Conservation (phyloP, 2,888 invertebrate genomes). For the Nezara viridula region DNA sequence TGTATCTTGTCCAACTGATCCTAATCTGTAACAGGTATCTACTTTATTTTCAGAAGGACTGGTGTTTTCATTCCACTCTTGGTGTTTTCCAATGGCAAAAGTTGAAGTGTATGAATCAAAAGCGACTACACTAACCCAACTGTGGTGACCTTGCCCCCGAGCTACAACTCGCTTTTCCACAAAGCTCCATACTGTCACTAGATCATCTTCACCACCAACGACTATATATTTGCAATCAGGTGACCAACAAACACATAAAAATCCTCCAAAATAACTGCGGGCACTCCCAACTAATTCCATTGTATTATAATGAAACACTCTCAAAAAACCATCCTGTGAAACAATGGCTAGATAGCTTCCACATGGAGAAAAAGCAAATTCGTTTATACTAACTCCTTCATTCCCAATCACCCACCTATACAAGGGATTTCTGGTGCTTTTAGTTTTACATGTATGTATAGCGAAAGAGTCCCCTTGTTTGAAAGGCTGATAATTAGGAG, state of each 20-base stretch:
- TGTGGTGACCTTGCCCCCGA: slow-evolving; percentile 97
- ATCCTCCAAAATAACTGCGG: slow-evolving; percentile 97
- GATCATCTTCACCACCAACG: slow-evolving; percentile 98
- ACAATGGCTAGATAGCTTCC: slow-evolving; percentile 93
- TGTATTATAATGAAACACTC: slow-evolving; percentile 96
- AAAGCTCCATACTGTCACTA: slow-evolving; percentile 97
- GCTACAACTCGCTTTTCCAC: slow-evolving; percentile 93
- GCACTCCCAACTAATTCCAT: slow-evolving; percentile 96
- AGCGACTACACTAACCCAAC: slow-evolving; percentile 98
- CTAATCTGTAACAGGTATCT: slow-evolving; percentile 83
- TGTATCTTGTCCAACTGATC: slow-evolving; percentile 97
- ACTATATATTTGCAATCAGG: slow-evolving; percentile 96
- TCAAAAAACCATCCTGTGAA: slow-evolving; percentile 93
- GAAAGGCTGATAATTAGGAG: slow-evolving; percentile 95
- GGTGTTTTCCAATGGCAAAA: slow-evolving; percentile 59
- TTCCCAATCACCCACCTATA: slow-evolving; percentile 89
- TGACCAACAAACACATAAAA: slow-evolving; percentile 98
- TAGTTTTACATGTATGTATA: slow-evolving; percentile 95
- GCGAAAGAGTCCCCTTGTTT: slow-evolving; percentile 95
- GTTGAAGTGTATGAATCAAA: slow-evolving; percentile 90
- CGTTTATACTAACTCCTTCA: slow-evolving; percentile 89
- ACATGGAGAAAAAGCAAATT: slow-evolving; percentile 97
- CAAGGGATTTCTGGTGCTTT: slow-evolving; percentile 96
- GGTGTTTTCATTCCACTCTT: slow-evolving; percentile 61
- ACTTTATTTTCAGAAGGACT: slow-evolving; percentile 60